phyloP scores from a whole-genome alignment of 2,113 vertebrate genomes.

The Callipepla californica region DNA sequence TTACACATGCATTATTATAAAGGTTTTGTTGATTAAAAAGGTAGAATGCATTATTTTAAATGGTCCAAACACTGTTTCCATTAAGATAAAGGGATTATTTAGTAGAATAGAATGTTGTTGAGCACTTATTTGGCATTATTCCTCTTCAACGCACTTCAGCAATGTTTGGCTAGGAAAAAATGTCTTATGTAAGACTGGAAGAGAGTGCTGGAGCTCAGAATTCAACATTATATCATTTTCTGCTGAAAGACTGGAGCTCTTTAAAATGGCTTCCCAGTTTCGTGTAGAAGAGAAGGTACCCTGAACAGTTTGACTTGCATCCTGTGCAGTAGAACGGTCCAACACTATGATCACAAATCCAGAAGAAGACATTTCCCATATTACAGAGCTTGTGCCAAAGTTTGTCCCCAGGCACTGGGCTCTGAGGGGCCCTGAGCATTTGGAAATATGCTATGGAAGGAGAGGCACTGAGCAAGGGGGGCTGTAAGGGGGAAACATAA shows the following conservation, averaged over 20 bases:
- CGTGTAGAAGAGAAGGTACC: not conserved
- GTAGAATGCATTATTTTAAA: constrained; percentile 29
- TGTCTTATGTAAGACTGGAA: not conserved
- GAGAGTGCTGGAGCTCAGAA: not conserved
- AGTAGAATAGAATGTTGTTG: not conserved
- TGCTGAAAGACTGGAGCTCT: not conserved
- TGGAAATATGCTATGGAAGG: not conserved
- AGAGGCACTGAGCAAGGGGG: not conserved
- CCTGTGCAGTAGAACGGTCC: not conserved
- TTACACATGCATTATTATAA: not conserved
- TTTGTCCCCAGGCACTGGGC: not conserved
- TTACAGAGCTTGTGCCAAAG: not conserved
- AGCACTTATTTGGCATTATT: not conserved
- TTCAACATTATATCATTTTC: not conserved
- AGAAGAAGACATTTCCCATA: not conserved
- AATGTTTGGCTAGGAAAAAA: not conserved
- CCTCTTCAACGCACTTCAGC: constrained; percentile 5
- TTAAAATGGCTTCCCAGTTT: not conserved
- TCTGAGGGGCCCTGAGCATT: not conserved
- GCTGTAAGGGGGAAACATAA: not conserved
- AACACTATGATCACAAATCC: not conserved
- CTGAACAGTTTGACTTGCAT: not conserved
- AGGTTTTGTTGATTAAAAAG: constrained; percentile 32
- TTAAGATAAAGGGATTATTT: constrained; percentile 47
- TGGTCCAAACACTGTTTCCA: constrained; percentile 28